Evolutionary conservation across 2,797 vertebrate species (phyloP).

Genomic region (Sebastes oblongus): DNA sequence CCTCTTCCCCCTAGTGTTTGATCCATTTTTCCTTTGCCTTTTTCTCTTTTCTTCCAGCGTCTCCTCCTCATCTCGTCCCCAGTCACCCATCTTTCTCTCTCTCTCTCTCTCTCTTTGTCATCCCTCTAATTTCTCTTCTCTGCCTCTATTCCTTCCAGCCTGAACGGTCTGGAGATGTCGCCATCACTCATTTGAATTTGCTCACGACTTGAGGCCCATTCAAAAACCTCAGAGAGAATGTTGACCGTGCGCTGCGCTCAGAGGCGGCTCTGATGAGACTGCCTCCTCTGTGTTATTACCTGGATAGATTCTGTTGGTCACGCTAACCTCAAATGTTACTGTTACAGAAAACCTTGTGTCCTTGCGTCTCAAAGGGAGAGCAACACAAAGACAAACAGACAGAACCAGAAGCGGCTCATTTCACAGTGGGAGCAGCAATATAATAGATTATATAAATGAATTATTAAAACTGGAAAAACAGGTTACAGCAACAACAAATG

Average conservation of each 20-base stretch:
- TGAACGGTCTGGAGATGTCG: constrained; percentile 15
- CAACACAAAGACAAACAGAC: background rate
- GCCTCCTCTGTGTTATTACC: background rate
- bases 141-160: background rate
- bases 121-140: constrained; percentile 21
- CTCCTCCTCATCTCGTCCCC: constrained; percentile 3
- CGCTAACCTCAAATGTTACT: background rate
- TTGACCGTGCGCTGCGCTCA: background rate
- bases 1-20: background rate
- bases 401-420: background rate
- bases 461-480: no score
- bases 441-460: background rate
- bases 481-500: no score
- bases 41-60: background rate
- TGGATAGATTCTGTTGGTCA: background rate
- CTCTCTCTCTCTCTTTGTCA: constrained; percentile 7
- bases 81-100: constrained; percentile 4
- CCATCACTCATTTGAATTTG: constrained; percentile 40
- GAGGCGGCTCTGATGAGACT: background rate
- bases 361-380: background rate
- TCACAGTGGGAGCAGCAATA: no score
- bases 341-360: background rate
- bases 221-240: constrained; percentile 21
- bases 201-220: background rate
- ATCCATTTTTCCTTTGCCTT: constrained; percentile 4